Evolutionary conservation across 2,797 vertebrate genomes (phyloP), one percentile per base, ranked within the genome.

Genomic region (Natrix natrix): DNA sequence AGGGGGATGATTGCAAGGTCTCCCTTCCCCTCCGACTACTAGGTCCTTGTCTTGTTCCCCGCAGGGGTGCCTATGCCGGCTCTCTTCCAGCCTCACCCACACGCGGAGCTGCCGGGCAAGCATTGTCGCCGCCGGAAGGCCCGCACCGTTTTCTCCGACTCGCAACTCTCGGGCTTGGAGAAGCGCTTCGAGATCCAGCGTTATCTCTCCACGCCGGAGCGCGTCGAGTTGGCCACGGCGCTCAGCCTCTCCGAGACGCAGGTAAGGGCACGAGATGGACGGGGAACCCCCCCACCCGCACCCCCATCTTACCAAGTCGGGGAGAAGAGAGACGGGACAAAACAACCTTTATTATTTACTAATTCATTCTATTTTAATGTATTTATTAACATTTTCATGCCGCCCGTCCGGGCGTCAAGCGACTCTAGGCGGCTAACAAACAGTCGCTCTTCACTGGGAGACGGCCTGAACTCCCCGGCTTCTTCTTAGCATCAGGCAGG

Each of bases 201-300:
- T 17, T 99, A 99, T 95, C 98, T 99, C 56, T 99, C 99, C 95
- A 99, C 99, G 0, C 99, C 99, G 0, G 99, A 99, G 96, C 98
- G 99, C 92, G 99, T 99, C 95, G 99, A 99, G 94, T 97, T 99
- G 97, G 99, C 99, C 89, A 99, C 99, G 0, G 99, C 99, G 4
- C 99, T 99, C 96, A 99, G 99, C 96, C 98, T 99, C 92, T 99
- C 99, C 11, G 99, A 99, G 98, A 99, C 99, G 3, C 99, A 99
- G 99, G 99, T 99, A 96, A 96, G 78, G 94, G 48, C 14, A 4
- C 0, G 26, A 43, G 37, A 2, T 7, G 8, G 56, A 5, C 22
- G n/a, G 4, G 5, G 20, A 3, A 20, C 12, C 0, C 14, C n/a
- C 14, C 14, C 4, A 4, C 14, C 24, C 61, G 10, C 10, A 8